phyloP scores from a whole-genome alignment of 2,888 invertebrate genomes.

The Machimus atricapillus region DNA sequence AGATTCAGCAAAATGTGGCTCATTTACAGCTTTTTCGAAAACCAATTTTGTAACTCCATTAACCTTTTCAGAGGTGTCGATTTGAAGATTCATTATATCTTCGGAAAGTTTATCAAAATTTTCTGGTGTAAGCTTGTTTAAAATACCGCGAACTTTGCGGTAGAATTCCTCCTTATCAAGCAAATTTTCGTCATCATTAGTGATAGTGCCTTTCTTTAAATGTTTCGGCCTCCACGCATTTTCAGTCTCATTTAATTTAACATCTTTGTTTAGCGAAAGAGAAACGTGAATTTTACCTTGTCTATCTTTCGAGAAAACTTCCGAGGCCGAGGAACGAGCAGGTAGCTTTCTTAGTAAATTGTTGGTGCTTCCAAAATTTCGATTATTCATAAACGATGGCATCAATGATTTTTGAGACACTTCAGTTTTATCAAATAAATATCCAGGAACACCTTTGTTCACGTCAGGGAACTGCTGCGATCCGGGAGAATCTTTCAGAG shows the following conservation, averaged over 20 bases:
- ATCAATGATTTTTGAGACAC: constrained; percentile 30
- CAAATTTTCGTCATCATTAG: constrained; percentile 43
- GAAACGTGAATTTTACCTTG: constrained; percentile 71
- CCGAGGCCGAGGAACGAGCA: constrained; percentile 54
- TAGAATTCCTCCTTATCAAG: constrained; percentile 70
- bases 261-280: constrained; percentile 74
- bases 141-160: constrained; percentile 83
- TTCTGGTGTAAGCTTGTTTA: constrained; percentile 94
- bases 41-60: constrained; percentile 87
- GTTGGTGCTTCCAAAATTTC: background rate
- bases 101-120: constrained; percentile 84
- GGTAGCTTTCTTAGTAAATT: background rate
- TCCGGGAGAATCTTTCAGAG: constrained; percentile 75
- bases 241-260: constrained; percentile 83
- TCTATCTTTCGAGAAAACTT: constrained; percentile 55
- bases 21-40: constrained; percentile 95
- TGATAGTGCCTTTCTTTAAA: constrained; percentile 54
- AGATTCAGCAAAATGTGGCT: constrained; percentile 90
- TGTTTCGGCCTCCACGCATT: constrained; percentile 90
- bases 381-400: constrained; percentile 49
- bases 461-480: constrained; percentile 74
- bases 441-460: constrained; percentile 49
- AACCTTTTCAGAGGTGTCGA: constrained; percentile 80
- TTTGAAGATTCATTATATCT: constrained; percentile 79
- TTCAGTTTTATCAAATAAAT: constrained; percentile 46